Evolutionary conservation across 2,113 vertebrate genomes (phyloP), one percentile per base, ranked within the genome.

Genomic region (Tinamus guttatus): DNA sequence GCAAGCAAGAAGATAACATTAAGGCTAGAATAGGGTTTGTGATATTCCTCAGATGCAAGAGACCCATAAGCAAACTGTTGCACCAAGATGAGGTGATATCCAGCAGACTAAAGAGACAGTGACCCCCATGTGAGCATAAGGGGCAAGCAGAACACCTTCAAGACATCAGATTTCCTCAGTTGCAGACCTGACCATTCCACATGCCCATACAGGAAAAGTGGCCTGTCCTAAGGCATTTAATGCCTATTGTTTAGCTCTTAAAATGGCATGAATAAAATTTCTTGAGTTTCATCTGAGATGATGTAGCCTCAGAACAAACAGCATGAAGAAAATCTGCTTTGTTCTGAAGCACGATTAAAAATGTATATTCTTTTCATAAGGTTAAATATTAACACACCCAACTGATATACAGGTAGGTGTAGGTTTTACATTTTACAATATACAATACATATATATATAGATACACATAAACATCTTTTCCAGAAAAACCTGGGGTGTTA

Each of bases 371-470:
- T 89, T 96, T 94, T 79, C 22, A 84, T 49, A 11, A 74, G 58
- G 25, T 89, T 96, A 81, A 30, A 47, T 70, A 95, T 87, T 41
- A 96, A 83, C 60, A 30, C 65, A 75, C 36, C 15, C 43, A 59
- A 6, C 5, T 3, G 34, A 76, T 94, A 41, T 54, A 75, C 11
- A 15, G 7, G 2, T 76, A 56, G 51, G 13, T 69, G 78, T 43
- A 79, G 12, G 6, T 51, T 85, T 89, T 40, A 34, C 14, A 54
- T 52, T 89, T 89, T 89, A 36, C 60, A 75, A 18, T 41, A 59
- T 17, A 67, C 3, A 67, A n/a, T 17, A 40, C 15, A 59, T 76
- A 47, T 20, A 47, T 21, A 47, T 22, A 49, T 49, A 49, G 22
- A 49, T 22, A 49, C 21, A 49, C 21, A 49, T 10, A 49, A 89